Evolutionary conservation across 2,797 vertebrate genomes (phyloP).

Genomic region (Bovichtus diacanthus): DNA sequence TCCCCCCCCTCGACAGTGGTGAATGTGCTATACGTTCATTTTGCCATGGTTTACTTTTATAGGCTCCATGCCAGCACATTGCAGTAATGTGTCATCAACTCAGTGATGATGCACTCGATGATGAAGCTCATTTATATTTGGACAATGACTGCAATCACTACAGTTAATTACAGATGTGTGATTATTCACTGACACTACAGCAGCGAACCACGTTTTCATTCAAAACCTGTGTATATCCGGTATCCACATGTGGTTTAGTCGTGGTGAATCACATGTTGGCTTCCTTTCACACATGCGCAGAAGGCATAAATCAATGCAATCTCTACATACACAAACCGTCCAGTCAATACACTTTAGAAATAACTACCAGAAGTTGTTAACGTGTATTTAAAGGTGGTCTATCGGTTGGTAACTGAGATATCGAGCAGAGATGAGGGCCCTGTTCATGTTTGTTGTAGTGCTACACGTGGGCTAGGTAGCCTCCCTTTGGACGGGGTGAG

Average conservation of each 20-base stretch:
- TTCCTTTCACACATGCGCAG: slow-evolving; percentile 62
- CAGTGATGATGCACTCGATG: background rate
- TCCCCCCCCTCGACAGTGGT: accelerated
- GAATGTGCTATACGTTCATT: background rate
- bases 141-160: background rate
- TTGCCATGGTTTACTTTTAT: background rate
- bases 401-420: background rate
- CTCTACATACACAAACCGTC: background rate
- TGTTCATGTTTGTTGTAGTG: slow-evolving; percentile 71
- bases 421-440: background rate
- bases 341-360: background rate
- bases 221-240: slow-evolving; percentile 25
- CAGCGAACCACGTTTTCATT: slow-evolving; percentile 20
- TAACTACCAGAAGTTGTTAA: accelerated
- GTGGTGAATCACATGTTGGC: slow-evolving; percentile 63
- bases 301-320: background rate
- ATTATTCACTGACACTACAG: background rate
- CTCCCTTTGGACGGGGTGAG: slow-evolving; percentile 54
- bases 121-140: background rate
- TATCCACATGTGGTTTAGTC: slow-evolving; percentile 58
- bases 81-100: slow-evolving; percentile 43
- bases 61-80: slow-evolving; percentile 37
- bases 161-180: background rate
- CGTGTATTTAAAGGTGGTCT: accelerated
- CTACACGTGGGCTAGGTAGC: slow-evolving; percentile 72